Conservation (phyloP, 2,797 vertebrate species). For the Sciurus carolinensis region DNA sequence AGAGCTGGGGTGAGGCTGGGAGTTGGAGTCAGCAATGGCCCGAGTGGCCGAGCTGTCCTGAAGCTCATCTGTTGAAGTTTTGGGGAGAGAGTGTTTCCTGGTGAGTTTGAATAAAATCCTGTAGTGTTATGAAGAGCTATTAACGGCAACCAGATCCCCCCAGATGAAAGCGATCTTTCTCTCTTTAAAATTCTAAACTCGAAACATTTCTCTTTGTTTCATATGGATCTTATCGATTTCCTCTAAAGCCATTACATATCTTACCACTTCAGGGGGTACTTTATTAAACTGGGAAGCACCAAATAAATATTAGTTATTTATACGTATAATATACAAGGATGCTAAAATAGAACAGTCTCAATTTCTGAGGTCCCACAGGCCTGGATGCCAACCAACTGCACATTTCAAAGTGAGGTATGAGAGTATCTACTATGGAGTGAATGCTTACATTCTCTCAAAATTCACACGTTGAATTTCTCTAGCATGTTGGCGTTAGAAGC, state of each 20-base stretch:
- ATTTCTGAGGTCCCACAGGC: neutral
- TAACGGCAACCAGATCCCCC: neutral
- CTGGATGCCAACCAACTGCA: neutral
- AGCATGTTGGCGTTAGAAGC: neutral
- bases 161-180: neutral
- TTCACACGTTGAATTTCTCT: neutral
- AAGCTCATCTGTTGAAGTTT: neutral
- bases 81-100: neutral
- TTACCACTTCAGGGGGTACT: neutral
- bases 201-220: constrained; percentile 1
- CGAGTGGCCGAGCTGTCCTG: neutral
- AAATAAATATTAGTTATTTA: constrained; percentile 37
- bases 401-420: neutral
- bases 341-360: neutral
- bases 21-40: neutral
- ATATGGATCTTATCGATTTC: neutral
- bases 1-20: neutral
- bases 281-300: constrained; percentile 18
- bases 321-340: neutral
- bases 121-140: neutral
- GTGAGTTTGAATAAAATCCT: neutral
- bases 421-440: neutral
- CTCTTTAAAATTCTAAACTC: constrained; percentile 10
- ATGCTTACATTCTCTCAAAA: neutral
- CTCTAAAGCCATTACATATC: neutral